phyloP scores from a whole-genome alignment of 2,888 invertebrate species.

The Scrobipalpa atriplicella region DNA sequence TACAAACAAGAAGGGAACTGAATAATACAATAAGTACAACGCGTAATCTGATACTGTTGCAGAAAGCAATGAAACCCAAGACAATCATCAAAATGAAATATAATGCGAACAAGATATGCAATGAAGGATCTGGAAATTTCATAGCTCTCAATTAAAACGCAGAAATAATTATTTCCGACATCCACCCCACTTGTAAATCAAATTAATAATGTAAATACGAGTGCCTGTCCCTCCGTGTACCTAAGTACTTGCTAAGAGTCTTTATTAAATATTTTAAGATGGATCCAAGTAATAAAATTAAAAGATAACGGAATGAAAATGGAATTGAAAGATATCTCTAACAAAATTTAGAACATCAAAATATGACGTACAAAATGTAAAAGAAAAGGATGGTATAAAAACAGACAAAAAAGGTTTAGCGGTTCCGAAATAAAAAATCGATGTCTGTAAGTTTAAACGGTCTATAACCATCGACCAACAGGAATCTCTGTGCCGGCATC shows the following conservation, averaged over 20 bases:
- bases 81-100: conserved; percentile 22
- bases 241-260: conserved; percentile 43
- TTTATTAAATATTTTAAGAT: conserved; percentile 54
- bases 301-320: conserved; percentile 20
- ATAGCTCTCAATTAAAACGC: conserved; percentile 78
- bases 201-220: conserved; percentile 75
- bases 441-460: background rate
- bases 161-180: conserved; percentile 74
- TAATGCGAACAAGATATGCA: conserved; percentile 34
- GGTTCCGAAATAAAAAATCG: background rate
- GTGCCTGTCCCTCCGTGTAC: conserved; percentile 54
- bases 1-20: background rate
- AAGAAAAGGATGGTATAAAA: background rate
- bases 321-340: background rate
- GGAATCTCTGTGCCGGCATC: conserved; percentile 29
- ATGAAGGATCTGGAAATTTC: conserved; percentile 72
- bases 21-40: background rate
- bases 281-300: conserved; percentile 30
- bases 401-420: background rate
- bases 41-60: conserved; percentile 6
- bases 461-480: background rate
- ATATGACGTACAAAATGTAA: background rate
- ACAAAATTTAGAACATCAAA: too few relatives aligned
- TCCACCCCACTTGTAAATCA: conserved; percentile 77
- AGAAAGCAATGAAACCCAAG: conserved; percentile 11